Evolutionary conservation across 2,797 vertebrate genomes (phyloP).

Genomic region (Enteromius trimaculatus): DNA sequence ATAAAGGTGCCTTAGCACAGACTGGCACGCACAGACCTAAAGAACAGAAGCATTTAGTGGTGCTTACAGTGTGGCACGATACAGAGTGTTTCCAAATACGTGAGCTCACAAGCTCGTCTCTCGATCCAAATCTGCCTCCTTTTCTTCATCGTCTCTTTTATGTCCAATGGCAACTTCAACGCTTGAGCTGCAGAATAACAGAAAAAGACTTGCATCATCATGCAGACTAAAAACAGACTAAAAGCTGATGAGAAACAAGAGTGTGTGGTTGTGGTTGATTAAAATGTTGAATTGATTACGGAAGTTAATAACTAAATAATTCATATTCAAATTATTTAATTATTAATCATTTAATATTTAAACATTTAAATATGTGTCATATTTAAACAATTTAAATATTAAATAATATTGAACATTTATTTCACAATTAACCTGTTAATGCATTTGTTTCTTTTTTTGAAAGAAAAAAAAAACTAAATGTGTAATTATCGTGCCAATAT

Average conservation of each 20-base stretch:
- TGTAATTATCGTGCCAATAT: neutral
- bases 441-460: neutral
- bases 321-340: neutral
- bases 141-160: slow-evolving; percentile 31
- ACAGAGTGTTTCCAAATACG: slow-evolving; percentile 36
- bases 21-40: slow-evolving; percentile 48
- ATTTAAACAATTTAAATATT: neutral
- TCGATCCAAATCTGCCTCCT: slow-evolving; percentile 52
- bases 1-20: slow-evolving; percentile 44
- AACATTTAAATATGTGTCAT: slow-evolving; percentile 7
- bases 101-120: slow-evolving; percentile 63
- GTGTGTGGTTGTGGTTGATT: neutral
- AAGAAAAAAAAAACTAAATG: neutral
- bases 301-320: slow-evolving; percentile 1
- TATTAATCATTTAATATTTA: neutral
- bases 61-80: slow-evolving; percentile 57
- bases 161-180: slow-evolving; percentile 38
- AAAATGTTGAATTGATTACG: neutral
- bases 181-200: slow-evolving; percentile 43
- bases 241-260: neutral
- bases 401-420: neutral
- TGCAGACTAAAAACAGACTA: neutral
- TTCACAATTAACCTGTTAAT: neutral
- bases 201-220: neutral
- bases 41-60: slow-evolving; percentile 47